Evolutionary conservation across 2,113 vertebrate species (phyloP), one percentile per base, ranked within the genome.

Genomic region (Alouatta palliata): DNA sequence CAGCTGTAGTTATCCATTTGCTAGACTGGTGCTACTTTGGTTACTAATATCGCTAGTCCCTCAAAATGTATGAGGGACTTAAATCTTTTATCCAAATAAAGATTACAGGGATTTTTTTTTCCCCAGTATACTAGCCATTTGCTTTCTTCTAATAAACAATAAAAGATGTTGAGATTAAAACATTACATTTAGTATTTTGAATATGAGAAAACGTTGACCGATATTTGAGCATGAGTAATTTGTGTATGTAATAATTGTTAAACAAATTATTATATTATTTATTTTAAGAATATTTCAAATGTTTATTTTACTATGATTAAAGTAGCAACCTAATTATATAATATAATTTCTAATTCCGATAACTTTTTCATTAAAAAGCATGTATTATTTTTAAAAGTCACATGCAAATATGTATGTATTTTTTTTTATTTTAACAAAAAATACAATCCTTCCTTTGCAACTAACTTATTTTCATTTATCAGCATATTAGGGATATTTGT

Each of bases 1-100:
- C 79, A 82, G 66, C 58, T 77, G 6, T 80, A 96, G 64, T 56
- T 97, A 98, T 93, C 23, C 35, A 89, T 97, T 98, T 96, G 94
- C 81, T 85, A 23, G 70, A 20, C 6, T 21, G 35, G 8, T 7
- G 3, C 6, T 37, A 3, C 10, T 49, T 49, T 56, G 54, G 14
- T 66, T 66, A 12, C 35, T 79, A 43, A 58, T 76, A 61, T 25
- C 64, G 75, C 25, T 32, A 85, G 25, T 25, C 37, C 6, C 19
- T 75, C 27, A 83, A 14, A 92, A 87, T 19, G 7, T 8, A 54
- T 54, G 35, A 54, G 1, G 16, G 11, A n/a, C 77, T 79, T 83
- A 40, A 54, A 91, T 75, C 1, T 2, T 82, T 56, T 61, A n/a
- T 83, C 16, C 11, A 76, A 87, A 45, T 30, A 73, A 90, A 93